phyloP scores from a whole-genome alignment of 2,888 invertebrate species.

The Caenorhabditis auriculariae region DNA sequence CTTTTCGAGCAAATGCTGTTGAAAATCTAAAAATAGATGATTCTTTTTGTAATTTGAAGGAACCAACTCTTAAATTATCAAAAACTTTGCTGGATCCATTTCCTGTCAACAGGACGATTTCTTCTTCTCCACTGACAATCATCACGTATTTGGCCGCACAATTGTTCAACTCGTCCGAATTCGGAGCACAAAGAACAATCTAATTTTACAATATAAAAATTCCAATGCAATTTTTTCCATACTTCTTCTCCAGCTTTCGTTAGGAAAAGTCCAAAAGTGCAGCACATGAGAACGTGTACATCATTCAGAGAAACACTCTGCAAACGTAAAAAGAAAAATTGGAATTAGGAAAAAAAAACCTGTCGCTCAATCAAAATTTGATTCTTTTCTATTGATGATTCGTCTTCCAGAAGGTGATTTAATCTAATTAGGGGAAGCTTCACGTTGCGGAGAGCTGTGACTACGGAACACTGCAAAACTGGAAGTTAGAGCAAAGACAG shows the following conservation, averaged over 20 bases:
- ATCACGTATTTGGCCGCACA: too few species aligned
- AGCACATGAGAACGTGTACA: slow-evolving; percentile 7
- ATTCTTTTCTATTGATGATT: slow-evolving; percentile 29
- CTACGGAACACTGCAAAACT: slow-evolving; percentile 18
- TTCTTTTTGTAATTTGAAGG: too few species aligned
- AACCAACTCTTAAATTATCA: too few species aligned
- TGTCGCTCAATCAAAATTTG: slow-evolving; percentile 23
- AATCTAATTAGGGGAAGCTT: slow-evolving; percentile 28
- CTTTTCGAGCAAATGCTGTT: too few species aligned
- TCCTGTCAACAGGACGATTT: too few species aligned
- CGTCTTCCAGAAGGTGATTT: slow-evolving; percentile 21
- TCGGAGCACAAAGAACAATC: too few species aligned
- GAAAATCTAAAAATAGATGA: too few species aligned
- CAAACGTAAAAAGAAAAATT: slow-evolving; percentile 1
- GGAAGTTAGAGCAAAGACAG: not conserved
- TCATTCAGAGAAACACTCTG: slow-evolving; percentile 5
- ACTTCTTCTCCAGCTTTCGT: not conserved
- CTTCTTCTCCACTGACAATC: too few species aligned
- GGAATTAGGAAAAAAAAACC: not conserved
- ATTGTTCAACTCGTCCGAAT: too few species aligned
- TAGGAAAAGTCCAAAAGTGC: slow-evolving; percentile 16
- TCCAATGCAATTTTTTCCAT: too few species aligned
- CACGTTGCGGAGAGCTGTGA: slow-evolving; percentile 16
- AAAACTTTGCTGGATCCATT: too few species aligned
- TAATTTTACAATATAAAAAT: too few species aligned